Evolutionary conservation across 2,113 vertebrate species (phyloP), one percentile per base, ranked within the genome.

Genomic region (Phrynosoma blainvillii): DNA sequence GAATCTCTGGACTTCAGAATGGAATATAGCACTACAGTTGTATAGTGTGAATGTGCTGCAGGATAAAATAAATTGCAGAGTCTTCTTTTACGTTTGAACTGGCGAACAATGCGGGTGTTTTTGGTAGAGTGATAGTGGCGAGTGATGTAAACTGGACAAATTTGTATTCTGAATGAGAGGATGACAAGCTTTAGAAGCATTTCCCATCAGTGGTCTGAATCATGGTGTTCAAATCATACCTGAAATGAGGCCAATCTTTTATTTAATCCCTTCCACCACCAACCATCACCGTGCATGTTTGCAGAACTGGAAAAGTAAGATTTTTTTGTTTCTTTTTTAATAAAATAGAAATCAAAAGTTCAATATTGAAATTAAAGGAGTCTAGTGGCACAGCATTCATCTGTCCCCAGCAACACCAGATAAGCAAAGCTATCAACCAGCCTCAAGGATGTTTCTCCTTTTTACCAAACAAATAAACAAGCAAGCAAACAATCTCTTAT

Each of bases 361-460:
- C 80, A 92, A 93, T 89, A 82, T 80, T 47, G 89, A 89, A 93
- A 84, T 88, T 93, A 88, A 21, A 90, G 86, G 83, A 84, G 79
- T 85, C 83, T 85, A 93, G 90, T 78, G 84, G 47, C 16, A 13
- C 32, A 0, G 18, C 21, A 25, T 68, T 59, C 56, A 91, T 90
- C 87, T 91, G 75, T 82, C 75, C 68, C 76, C 0, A 1, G 84
- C 89, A 83, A 79, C 77, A 82, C 83, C 0, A 0, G 47, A 66
- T 52, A 70, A 90, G 87, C 84, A 85, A 84, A 92, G 68, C 90
- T 92, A 84, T 87, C 91, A 93, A 85, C 2, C 62, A 56, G 74
- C 47, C 79, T 79, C 88, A 89, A 86, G 87, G 88, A 71, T 47
- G 5, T 47, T 7, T 47, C 47, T 47, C 47, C 47, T 47, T 47